Base-by-base conservation (phyloP, 2,888 invertebrate genomes). In the Bombyx huttoni region DNA sequence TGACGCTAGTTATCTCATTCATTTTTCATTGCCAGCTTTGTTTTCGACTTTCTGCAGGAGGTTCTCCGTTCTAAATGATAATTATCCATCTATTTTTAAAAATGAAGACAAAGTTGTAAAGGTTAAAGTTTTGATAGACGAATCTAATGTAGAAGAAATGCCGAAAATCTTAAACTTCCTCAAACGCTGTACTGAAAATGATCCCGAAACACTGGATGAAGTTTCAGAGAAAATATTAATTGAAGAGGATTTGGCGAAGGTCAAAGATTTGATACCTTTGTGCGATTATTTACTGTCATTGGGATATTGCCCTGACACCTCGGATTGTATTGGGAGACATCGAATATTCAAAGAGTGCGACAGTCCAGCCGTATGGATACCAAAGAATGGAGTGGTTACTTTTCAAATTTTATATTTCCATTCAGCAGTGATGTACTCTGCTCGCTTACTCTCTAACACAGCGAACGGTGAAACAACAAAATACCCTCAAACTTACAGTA, bases 11-110 rank as follows among this genome's bases (percentile, higher is more conserved):
- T 87, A 91, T 62, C 75, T 96, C 34, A 86, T 96, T 13, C 94
- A 95, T 70, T 95, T 91, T 75, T 92, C 94, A 2, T 72, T 95
- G 58, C 92, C 94, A 0, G 65, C 77, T 34, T 78, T 89, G 0
- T 93, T 92, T 74, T 91, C 93, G 0, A 87, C 89, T 66, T 95
- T 95, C 69, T 91, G 91, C 49, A 91, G 89, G 64, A 84, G 96
- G 54, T 94, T 94, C 67, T 89, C 92, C 0, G 91, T 91, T 24
- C 78, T 94, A 47, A 89, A 91, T 53, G 89, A 92, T 57, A 91
- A 91, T 65, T 92, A 92, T 63, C 69, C 75, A 9, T 83, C 85
- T 3, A 74, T 86, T 58, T 86, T 83, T 57, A 71, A 67, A 53
- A 40, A 56, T 0, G 52, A 68, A 8, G 68, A 73, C 46, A 57